A percentile compares a stretch with the other conserved stretches of the same genome.
These are phyloP conservation scores for Piprites chloris DNA, from an alignment of 2,113 vertebrate genomes.

Conservation along the genomic window DNA sequence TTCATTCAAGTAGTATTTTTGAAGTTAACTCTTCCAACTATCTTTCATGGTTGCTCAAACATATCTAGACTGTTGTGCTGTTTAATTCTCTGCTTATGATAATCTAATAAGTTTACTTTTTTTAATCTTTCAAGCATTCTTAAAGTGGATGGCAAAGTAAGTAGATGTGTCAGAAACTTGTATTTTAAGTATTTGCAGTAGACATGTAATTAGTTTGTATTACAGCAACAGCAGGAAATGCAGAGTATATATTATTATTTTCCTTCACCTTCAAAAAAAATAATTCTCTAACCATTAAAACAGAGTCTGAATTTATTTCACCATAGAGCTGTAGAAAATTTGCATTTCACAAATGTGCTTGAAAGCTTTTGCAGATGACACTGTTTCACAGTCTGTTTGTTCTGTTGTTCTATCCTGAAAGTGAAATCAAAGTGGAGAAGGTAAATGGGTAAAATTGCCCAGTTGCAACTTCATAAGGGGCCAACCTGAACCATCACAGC, in stretches of 20 bases:
- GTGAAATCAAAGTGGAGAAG: neutral
- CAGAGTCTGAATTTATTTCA: neutral
- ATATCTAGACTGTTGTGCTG: neutral
- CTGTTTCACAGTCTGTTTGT: neutral
- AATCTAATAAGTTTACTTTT: neutral
- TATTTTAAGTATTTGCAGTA: neutral
- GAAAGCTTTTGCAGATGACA: neutral
- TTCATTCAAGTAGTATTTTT: neutral
- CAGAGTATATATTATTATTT: neutral
- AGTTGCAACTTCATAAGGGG: neutral
- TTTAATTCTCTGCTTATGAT: neutral
- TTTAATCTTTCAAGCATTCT: conserved; percentile 43
- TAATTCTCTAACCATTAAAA: neutral
- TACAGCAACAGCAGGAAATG: neutral
- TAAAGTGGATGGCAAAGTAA: conserved; percentile 18
- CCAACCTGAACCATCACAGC: neutral
- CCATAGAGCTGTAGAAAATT: neutral
- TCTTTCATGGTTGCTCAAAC: neutral
- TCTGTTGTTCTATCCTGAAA: neutral
- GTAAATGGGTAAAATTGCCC: neutral
- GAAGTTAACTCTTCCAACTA: neutral
- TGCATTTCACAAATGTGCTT: neutral
- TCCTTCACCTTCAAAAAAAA: neutral
- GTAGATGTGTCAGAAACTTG: neutral
- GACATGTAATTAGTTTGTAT: neutral